Conservation (phyloP, 2,797 vertebrate species). For the Neosilurus hyrtlii region DNA sequence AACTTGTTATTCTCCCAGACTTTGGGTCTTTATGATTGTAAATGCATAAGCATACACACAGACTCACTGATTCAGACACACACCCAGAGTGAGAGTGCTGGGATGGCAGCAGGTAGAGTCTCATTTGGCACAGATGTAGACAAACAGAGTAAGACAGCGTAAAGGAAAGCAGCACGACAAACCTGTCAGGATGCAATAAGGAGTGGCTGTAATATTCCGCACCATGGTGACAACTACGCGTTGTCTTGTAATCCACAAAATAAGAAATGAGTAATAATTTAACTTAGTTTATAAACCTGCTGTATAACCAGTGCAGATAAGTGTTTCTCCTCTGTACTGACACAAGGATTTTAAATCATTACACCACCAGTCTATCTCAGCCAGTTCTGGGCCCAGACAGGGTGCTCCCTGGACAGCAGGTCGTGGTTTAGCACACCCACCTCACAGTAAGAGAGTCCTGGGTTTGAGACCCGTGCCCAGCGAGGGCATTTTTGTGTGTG, state of each 20-base stretch:
- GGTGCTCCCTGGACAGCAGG: too few relatives aligned
- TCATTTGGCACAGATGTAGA: conserved; percentile 30
- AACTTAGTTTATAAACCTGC: background rate
- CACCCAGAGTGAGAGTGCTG: conserved; percentile 14
- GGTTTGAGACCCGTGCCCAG: too few relatives aligned
- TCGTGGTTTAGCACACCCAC: too few relatives aligned
- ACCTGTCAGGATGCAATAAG: conserved; percentile 9
- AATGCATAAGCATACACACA: background rate
- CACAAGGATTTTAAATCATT: background rate
- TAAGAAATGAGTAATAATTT: background rate
- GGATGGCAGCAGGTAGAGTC: conserved; percentile 24
- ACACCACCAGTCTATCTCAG: background rate
- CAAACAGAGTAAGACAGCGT: conserved; percentile 38
- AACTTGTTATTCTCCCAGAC: background rate
- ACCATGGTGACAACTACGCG: background rate
- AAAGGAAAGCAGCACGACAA: conserved; percentile 33
- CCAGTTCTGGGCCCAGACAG: too few relatives aligned
- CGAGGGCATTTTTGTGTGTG: too few relatives aligned
- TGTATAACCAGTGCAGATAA: background rate
- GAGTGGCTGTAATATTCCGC: conserved; percentile 15
- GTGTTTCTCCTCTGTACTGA: background rate
- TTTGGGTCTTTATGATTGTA: background rate
- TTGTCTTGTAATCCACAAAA: background rate
- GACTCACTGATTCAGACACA: background rate
- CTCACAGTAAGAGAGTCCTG: too few relatives aligned